Percentiles rank a stretch among this genome's conserved stretches.
phyloP scores from a whole-genome alignment of 2,113 vertebrate genomes.

The Raja brachyura region DNA sequence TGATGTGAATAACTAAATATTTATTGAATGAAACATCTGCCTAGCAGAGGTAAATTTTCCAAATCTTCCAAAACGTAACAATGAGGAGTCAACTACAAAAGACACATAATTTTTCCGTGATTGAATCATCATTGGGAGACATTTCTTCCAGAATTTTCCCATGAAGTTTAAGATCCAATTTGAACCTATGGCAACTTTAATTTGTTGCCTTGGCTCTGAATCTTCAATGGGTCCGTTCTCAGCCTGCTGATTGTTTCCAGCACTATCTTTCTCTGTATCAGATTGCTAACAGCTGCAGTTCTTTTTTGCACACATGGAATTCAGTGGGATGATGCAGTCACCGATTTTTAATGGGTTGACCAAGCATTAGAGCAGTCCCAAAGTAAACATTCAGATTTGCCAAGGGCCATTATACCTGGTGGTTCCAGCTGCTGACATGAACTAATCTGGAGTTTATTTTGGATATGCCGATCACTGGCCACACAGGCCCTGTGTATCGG shows the following conservation, averaged over 20 bases:
- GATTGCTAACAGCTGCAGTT: not conserved
- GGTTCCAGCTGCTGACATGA: not conserved
- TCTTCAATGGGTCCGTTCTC: not conserved
- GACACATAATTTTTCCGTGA: not conserved
- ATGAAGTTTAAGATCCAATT: not conserved
- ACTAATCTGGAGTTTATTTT: not conserved
- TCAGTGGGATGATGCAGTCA: not conserved
- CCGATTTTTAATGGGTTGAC: not conserved
- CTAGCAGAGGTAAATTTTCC: not conserved
- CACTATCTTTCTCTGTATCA: not conserved
- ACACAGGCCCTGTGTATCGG: not conserved
- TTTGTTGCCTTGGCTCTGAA: not conserved
- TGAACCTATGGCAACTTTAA: not conserved
- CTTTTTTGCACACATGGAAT: not conserved
- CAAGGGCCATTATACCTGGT: not conserved
- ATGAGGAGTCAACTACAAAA: not conserved
- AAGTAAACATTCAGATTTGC: constrained; percentile 3
- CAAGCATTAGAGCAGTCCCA: not conserved
- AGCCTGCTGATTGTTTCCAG: not conserved
- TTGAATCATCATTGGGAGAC: not conserved
- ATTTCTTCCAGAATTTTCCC: not conserved
- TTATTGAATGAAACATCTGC: not conserved
- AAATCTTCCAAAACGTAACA: not conserved
- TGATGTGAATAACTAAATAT: not conserved
- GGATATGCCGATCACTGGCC: not conserved